A percentile compares a stretch with the other conserved stretches of the same genome.
Conservation (phyloP, 2,113 vertebrate species). For the Rhinolophus ferrumequinum region DNA sequence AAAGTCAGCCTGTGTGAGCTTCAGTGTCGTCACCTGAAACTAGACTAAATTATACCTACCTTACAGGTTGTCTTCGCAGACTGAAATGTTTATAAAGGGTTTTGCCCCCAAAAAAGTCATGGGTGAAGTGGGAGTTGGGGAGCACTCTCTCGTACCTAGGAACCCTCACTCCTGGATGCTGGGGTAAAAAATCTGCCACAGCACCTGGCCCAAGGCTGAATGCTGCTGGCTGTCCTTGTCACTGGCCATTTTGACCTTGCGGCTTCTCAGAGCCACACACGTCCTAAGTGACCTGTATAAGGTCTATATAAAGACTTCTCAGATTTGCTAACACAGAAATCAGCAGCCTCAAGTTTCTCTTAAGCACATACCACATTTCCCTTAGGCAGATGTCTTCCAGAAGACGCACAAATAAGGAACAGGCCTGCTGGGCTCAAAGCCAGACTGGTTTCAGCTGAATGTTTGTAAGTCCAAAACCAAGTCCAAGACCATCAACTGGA, state of each 20-base stretch:
- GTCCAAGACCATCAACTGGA: background rate
- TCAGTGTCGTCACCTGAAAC: background rate
- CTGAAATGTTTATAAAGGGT: background rate
- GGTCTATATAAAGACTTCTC: background rate
- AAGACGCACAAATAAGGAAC: background rate
- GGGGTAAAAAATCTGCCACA: too few relatives aligned
- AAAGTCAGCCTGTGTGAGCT: background rate
- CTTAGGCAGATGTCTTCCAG: background rate
- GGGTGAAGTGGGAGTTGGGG: background rate
- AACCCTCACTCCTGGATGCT: fast-evolving
- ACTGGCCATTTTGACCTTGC: fast-evolving
- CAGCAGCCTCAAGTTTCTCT: background rate
- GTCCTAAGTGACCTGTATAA: background rate
- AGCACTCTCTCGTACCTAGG: background rate
- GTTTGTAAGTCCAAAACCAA: background rate
- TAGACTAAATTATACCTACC: background rate
- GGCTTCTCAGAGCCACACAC: background rate
- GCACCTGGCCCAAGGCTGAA: background rate
- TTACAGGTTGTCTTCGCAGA: background rate
- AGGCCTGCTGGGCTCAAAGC: background rate
- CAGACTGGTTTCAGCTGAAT: background rate
- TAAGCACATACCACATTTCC: fast-evolving
- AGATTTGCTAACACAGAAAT: background rate
- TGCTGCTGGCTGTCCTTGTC: background rate
- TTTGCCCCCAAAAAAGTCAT: background rate